A percentile compares a stretch with the other conserved stretches of the same genome.
phyloP scores from a whole-genome alignment of 1,140 invertebrate genomes.

The Bombus fervidus region DNA sequence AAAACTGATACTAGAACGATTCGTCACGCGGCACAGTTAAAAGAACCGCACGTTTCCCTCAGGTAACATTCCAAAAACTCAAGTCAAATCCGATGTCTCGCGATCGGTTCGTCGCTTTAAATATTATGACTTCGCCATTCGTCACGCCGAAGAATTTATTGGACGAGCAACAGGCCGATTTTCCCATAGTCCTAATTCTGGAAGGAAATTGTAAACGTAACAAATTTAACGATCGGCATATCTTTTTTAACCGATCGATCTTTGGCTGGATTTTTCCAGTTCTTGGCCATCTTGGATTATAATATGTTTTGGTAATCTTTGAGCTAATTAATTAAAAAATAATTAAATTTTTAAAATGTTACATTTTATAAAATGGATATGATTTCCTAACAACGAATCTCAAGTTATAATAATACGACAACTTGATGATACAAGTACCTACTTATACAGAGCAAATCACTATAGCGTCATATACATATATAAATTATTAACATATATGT shows the following conservation, averaged over 20 bases:
- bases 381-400: too few relatives aligned
- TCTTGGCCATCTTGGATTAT: too few relatives aligned
- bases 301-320: too few relatives aligned
- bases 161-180: neutral
- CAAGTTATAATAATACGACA: too few relatives aligned
- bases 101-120: slow-evolving; percentile 14
- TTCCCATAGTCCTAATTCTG: neutral
- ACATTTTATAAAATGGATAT: too few relatives aligned
- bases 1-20: slow-evolving; percentile 45
- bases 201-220: neutral
- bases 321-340: too few relatives aligned
- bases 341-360: too few relatives aligned
- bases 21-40: slow-evolving; percentile 35
- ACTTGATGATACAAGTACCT: too few relatives aligned
- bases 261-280: too few relatives aligned
- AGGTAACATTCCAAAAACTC: slow-evolving; percentile 39
- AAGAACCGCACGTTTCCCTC: slow-evolving; percentile 21
- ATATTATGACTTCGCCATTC: slow-evolving; percentile 26
- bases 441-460: too few relatives aligned
- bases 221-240: neutral
- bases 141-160: slow-evolving; percentile 18
- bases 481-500: too few relatives aligned
- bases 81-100: slow-evolving; percentile 20
- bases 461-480: too few relatives aligned
- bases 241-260: neutral